Evolutionary conservation across 2,113 vertebrate species (phyloP), one percentile per base, ranked within the genome.

Genomic region (Carollia perspicillata): DNA sequence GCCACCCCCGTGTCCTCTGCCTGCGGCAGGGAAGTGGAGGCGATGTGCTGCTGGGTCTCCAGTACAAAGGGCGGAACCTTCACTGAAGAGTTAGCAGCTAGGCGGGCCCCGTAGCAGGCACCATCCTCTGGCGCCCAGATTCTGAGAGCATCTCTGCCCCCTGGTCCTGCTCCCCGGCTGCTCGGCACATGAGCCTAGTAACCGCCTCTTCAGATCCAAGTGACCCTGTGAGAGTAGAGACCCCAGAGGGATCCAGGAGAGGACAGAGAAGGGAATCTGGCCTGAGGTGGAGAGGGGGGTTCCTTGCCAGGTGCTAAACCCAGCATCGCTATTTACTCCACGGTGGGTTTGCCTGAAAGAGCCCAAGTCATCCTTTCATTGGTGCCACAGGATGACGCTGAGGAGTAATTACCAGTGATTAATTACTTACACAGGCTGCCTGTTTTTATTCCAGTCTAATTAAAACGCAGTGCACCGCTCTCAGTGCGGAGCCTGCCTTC

Each of bases 351-450:
- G 72, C 89, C 81, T 88, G 60, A 71, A 68, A 84, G 68, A 85
- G n/a, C 88, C 84, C 84, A 65, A 66, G 84, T 88, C 89, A 17
- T 80, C 93, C 55, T 90, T 92, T 75, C 60, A 13, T 44, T 63
- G 65, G 55, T 96, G 71, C 60, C 71, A 60, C 17, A 28, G 80
- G 77, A 94, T 71, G 77, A 84, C 14, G 60, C 91, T 71, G 66
- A 96, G 86, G 86, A 89, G 84, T 95, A 91, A 95, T 96, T 94
- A 95, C 65, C 66, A 80, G 79, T 92, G 95, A 96, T 94, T 94
- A 90, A 88, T 96, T 74, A 69, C 93, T 85, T 69, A 58, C 66
- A 68, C 20, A 18, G 90, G 66, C 72, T 95, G 60, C 20, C 1
- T 84, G 68, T 65, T 93, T 92, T 93, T 77, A 88, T 96, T 93